These are phyloP conservation scores for Cathartes aura DNA, from an alignment of 2,113 vertebrate species.

Conservation along the genomic window DNA sequence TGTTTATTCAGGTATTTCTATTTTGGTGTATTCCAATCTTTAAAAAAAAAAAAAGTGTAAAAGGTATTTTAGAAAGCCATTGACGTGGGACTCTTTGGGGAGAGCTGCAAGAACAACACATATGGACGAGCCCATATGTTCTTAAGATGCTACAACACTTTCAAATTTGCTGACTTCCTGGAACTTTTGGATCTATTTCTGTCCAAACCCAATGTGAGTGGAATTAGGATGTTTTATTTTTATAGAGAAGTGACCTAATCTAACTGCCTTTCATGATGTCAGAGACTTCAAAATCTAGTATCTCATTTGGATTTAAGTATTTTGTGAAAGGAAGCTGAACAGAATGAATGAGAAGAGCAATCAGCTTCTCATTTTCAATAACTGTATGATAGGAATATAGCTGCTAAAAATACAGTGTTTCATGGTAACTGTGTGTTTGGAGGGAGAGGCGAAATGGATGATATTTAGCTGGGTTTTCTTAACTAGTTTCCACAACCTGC, in stretches of 20 bases:
- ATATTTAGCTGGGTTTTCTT: neutral
- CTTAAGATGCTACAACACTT: neutral
- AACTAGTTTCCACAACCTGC: neutral
- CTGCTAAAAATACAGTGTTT: neutral
- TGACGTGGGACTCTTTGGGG: neutral
- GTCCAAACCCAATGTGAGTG: neutral
- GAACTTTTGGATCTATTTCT: neutral
- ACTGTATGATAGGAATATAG: neutral
- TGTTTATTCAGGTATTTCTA: neutral
- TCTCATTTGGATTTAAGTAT: neutral
- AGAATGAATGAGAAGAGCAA: neutral
- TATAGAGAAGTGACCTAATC: neutral
- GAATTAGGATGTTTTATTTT: neutral
- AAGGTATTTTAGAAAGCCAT: neutral
- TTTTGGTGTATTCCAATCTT: neutral
- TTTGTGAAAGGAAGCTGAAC: neutral
- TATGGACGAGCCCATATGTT: neutral
- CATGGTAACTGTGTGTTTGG: neutral
- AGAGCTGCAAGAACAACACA: neutral
- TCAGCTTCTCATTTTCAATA: neutral
- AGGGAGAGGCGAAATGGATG: neutral
- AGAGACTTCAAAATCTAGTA: neutral
- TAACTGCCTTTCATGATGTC: neutral
- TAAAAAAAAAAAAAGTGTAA: neutral
- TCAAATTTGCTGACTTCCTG: neutral